Evolutionary conservation across 2,888 invertebrate species (phyloP).

Genomic region (Drosophila demipolita): DNA sequence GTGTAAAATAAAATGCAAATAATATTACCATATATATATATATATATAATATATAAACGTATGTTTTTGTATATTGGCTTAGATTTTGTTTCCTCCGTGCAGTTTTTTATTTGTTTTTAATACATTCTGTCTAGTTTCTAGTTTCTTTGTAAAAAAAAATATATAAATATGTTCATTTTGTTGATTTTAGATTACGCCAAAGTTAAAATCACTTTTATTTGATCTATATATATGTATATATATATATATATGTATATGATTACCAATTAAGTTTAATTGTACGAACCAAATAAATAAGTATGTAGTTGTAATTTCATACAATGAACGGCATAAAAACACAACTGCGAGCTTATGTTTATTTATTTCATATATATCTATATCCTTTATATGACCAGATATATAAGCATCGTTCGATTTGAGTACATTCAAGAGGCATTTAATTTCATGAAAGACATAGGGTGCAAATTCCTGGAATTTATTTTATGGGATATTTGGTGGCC

Average conservation of each 20-base stretch:
- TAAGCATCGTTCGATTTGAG: background rate
- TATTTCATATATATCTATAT: background rate
- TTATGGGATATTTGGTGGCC: slow-evolving; percentile 24
- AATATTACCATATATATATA: slow-evolving; percentile 27
- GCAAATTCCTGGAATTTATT: slow-evolving; percentile 1
- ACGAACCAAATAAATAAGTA: slow-evolving; percentile 54
- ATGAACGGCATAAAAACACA: slow-evolving; percentile 40
- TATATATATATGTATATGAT: slow-evolving; percentile 5
- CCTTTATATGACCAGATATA: background rate
- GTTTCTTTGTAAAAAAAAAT: slow-evolving; percentile 56
- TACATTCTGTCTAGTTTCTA: slow-evolving; percentile 49
- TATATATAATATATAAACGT: no score
- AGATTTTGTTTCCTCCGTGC: slow-evolving; percentile 40
- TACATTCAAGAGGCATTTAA: background rate
- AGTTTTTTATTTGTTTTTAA: slow-evolving; percentile 4
- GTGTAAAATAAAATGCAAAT: slow-evolving; percentile 58
- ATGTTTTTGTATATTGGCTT: slow-evolving; percentile 33
- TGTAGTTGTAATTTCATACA: slow-evolving; percentile 46
- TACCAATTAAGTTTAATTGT: slow-evolving; percentile 50
- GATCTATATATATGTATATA: slow-evolving; percentile 14
- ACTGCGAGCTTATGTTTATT: background rate
- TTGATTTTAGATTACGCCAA: slow-evolving; percentile 67
- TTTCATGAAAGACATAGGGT: background rate
- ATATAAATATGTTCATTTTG: slow-evolving; percentile 50
- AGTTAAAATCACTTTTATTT: slow-evolving; percentile 55